Evolutionary conservation across 1,140 invertebrate genomes (phyloP).

Genomic region (Pachyrhynchus sulphureomaculatus): DNA sequence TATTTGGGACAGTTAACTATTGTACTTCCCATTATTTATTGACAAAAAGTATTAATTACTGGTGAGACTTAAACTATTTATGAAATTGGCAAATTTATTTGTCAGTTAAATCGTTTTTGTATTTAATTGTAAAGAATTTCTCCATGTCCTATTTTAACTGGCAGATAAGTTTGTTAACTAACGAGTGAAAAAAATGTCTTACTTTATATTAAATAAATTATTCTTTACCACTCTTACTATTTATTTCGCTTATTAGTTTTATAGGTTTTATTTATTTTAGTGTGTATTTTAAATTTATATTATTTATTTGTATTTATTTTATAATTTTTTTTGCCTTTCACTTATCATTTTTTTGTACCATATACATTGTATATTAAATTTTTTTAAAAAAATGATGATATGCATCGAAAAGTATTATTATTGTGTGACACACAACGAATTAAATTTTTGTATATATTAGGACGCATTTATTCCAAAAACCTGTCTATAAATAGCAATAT

Average conservation of each 20-base stretch:
- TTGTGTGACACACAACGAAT: conserved; percentile 7
- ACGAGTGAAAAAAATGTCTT: not conserved
- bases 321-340: not conserved
- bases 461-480: not conserved
- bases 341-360: conserved; percentile 5
- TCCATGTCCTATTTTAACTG: not conserved
- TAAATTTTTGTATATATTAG: not conserved
- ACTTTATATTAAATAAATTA: not conserved
- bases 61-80: too few species aligned
- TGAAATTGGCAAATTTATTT: too few species aligned
- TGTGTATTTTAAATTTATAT: conserved; percentile 10
- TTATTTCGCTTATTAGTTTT: conserved; percentile 15
- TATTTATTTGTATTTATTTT: conserved; percentile 17
- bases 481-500: not conserved
- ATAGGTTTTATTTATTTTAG: conserved; percentile 6
- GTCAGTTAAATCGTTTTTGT: too few species aligned
- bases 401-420: not conserved
- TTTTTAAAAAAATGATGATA: conserved; percentile 1
- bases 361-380: not conserved
- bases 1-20: not conserved
- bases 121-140: not conserved
- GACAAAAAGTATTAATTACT: too few species aligned
- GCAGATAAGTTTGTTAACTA: not conserved
- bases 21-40: not conserved
- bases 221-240: conserved; percentile 5